Evolutionary conservation across 2,797 vertebrate species (phyloP).

Genomic region (Rhynchotus rufescens): DNA sequence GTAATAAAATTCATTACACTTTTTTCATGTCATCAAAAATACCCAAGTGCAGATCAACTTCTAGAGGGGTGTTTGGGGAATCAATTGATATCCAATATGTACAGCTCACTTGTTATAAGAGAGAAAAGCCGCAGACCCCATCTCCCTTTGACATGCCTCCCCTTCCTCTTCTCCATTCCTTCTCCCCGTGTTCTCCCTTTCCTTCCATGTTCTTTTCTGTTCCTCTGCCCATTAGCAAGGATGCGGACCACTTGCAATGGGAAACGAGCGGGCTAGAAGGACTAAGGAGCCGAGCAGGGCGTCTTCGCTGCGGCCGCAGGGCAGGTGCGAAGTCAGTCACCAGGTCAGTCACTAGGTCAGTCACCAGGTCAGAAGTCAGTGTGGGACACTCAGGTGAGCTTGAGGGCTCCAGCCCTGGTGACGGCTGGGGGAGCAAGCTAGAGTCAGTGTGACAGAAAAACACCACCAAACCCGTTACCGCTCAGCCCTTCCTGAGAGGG

Average conservation of each 20-base stretch:
- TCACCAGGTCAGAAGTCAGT: background rate
- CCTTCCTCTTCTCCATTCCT: background rate
- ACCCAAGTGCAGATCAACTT: accelerated
- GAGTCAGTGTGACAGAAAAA: background rate
- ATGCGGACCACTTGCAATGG: slow-evolving; percentile 11
- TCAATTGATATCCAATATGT: background rate
- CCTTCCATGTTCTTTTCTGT: background rate
- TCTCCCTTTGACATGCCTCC: background rate
- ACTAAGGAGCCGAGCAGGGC: background rate
- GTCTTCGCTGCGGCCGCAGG: background rate
- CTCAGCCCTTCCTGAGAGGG: accelerated
- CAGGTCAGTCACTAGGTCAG: too few species aligned
- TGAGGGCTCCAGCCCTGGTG: background rate
- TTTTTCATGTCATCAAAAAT: background rate
- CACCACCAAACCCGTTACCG: background rate
- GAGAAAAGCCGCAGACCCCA: background rate
- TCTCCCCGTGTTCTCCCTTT: background rate
- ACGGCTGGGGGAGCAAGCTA: background rate
- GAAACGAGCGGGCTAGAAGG: background rate
- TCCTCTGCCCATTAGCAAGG: background rate
- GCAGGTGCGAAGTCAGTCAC: too few species aligned
- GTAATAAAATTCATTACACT: background rate
- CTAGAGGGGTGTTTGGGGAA: background rate
- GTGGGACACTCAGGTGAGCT: background rate
- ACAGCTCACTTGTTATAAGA: background rate